Evolutionary conservation across 2,113 vertebrate species (phyloP), one percentile per base, ranked within the genome.

Genomic region (Enhydra lutris): DNA sequence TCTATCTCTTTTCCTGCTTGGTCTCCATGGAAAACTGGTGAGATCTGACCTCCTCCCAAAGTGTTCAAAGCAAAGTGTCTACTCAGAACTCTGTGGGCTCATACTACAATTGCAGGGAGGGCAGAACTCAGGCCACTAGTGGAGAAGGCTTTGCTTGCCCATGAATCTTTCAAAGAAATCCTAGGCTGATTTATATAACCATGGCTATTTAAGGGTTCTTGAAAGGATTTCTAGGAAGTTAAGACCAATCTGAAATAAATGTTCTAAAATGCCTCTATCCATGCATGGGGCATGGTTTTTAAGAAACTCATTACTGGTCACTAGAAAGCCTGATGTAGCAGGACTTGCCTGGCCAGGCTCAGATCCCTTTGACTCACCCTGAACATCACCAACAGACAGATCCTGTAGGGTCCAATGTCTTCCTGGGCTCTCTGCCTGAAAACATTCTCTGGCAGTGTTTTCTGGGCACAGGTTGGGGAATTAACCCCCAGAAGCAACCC

Each of bases 1-100:
- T 87, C 47, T 79, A 34, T 96, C 93, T 95, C 92, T 94, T 89
- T 97, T 96, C 87, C 95, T 96, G 89, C 45, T 63, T 94, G 59
- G 45, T 95, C n/a, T 82, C 59, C 74, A 74, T 73, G 87, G 96
- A 95, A 97, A 91, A 79, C 50, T 83, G 42, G 52, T 84, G 59
- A 52, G n/a, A 67, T 67, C 1, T 20, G 74, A 78, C 83, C 83
- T 95, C 74, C 86, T 92, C 45, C 47, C 57, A 23, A 79, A 71
- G n/a, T 26, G 24, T 31, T 26, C 50, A 18, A 34, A 92, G 55
- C 39, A 26, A 36, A 87, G 36, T 57, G 73, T 79, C 59, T 92
- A 9, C 45, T 92, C 52, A 80, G 78, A 65, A 73, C 7, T 29
- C 34, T 85, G 69, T 61, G 61, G 29, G n/a, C 18, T 36, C 73